phyloP scores from a whole-genome alignment of 1,140 invertebrate genomes.

The Leptestheria dahalacensis region DNA sequence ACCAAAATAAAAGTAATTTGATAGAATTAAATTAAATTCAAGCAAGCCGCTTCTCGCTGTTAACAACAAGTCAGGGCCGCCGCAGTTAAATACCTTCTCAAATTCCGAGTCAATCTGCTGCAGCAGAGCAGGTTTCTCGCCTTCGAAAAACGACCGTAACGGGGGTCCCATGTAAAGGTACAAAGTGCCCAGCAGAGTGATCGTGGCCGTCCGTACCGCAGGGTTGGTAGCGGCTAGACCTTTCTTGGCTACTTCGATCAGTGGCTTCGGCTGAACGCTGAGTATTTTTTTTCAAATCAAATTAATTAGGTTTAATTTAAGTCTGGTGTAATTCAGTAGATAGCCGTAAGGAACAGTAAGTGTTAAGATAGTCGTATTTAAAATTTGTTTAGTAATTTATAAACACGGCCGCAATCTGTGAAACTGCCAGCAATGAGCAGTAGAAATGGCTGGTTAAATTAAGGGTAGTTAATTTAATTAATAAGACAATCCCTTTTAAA shows the following conservation, averaged over 20 bases:
- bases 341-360: too few relatives aligned
- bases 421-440: too few relatives aligned
- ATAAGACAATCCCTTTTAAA: constrained; percentile 2
- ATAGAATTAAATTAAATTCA: not conserved
- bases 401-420: too few relatives aligned
- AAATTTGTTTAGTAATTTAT: too few relatives aligned
- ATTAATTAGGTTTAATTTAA: too few relatives aligned
- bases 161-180: constrained; percentile 63
- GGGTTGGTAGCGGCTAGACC: constrained; percentile 69
- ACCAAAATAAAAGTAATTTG: not conserved
- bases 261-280: constrained; percentile 57
- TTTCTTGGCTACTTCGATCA: constrained; percentile 68
- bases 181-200: constrained; percentile 49
- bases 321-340: too few relatives aligned
- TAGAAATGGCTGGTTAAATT: too few relatives aligned
- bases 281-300: too few relatives aligned
- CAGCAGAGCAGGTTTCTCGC: constrained; percentile 66
- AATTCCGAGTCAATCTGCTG: constrained; percentile 77
- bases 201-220: constrained; percentile 54
- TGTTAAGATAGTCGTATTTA: too few relatives aligned
- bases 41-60: not conserved
- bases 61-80: not conserved
- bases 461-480: constrained; percentile 11
- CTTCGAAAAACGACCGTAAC: constrained; percentile 63
- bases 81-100: constrained; percentile 44